phyloP scores from a whole-genome alignment of 2,888 invertebrate genomes.

The Malacosoma neustria region DNA sequence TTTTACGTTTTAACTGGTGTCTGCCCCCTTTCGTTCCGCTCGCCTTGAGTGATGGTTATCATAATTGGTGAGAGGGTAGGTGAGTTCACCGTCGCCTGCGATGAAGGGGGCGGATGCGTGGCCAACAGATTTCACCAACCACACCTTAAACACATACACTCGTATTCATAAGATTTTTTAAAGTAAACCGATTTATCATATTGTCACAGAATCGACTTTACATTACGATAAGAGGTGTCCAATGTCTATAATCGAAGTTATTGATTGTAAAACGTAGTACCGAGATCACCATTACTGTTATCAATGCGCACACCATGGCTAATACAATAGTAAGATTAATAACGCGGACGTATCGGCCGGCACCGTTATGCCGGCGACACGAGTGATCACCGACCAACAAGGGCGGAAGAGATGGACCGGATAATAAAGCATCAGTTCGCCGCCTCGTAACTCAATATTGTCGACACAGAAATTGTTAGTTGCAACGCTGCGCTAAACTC shows the following conservation, averaged over 20 bases:
- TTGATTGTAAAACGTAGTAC: conserved; percentile 48
- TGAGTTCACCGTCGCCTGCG: conserved; percentile 50
- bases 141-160: conserved; percentile 21
- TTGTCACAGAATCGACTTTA: conserved; percentile 10
- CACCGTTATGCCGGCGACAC: conserved; percentile 62
- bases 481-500: conserved; percentile 40
- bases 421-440: conserved; percentile 65
- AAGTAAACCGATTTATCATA: conserved; percentile 10
- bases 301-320: conserved; percentile 56
- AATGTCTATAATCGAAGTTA: conserved; percentile 52
- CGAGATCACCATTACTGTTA: conserved; percentile 57
- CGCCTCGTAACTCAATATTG: conserved; percentile 62
- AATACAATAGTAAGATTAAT: conserved; percentile 72
- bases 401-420: conserved; percentile 69
- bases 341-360: conserved; percentile 52
- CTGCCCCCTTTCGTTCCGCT: conserved; percentile 75
- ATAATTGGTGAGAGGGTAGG: conserved; percentile 71
- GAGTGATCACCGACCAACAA: conserved; percentile 62
- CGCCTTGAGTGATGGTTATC: conserved; percentile 74
- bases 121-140: conserved; percentile 28
- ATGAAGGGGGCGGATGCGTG: conserved; percentile 50
- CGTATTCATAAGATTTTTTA: conserved; percentile 9
- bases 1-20: conserved; percentile 71
- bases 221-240: conserved; percentile 39
- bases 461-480: conserved; percentile 65